phyloP scores from a whole-genome alignment of 2,888 invertebrate genomes.

The Neoitamus cyanurus region DNA sequence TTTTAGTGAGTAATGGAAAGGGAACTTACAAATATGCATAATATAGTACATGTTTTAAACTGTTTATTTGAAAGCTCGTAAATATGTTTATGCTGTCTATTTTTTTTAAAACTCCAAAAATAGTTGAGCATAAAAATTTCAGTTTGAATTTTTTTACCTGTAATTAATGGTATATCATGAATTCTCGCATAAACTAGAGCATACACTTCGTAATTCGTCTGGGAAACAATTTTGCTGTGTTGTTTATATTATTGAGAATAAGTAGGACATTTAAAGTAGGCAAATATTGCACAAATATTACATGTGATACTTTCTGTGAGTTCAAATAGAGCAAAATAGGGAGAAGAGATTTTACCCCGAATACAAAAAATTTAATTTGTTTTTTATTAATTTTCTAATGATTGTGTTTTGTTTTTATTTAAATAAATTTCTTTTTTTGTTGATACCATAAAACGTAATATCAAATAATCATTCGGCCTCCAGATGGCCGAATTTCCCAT shows the following conservation, averaged over 20 bases:
- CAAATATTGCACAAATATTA: not conserved
- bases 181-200: not conserved
- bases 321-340: not conserved
- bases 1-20: no score
- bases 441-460: not conserved
- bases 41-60: no score
- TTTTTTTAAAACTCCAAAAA: no score
- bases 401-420: constrained; percentile 27
- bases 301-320: not conserved
- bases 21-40: no score
- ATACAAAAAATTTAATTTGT: constrained; percentile 32
- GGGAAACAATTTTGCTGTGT: not conserved
- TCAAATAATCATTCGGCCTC: constrained; percentile 52
- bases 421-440: constrained; percentile 23
- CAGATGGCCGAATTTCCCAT: constrained; percentile 79
- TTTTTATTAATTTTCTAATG: constrained; percentile 17
- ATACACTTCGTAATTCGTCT: not conserved
- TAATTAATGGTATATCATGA: not conserved
- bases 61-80: no score
- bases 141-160: no score
- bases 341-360: constrained; percentile 1
- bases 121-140: no score
- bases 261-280: not conserved
- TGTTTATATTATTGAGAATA: not conserved
- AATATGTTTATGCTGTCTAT: no score